Evolutionary conservation across 2,797 vertebrate species (phyloP).

Genomic region (Perodicticus potto): DNA sequence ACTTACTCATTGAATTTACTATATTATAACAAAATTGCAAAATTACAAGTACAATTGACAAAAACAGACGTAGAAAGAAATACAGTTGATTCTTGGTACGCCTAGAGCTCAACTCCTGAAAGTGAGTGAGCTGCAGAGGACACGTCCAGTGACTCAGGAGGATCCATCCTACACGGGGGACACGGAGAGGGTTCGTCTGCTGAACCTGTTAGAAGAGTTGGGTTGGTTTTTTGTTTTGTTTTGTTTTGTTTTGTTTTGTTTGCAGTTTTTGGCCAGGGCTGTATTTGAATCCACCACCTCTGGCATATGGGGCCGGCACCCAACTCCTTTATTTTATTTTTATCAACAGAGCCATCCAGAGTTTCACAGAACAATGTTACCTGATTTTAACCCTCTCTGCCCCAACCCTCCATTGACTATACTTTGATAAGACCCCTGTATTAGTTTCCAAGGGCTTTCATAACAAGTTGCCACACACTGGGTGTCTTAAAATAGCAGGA

Average conservation of each 20-base stretch:
- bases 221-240: too few relatives aligned
- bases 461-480: not conserved
- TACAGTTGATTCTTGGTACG: not conserved
- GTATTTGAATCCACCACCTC: too few relatives aligned
- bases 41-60: not conserved
- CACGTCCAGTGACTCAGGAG: not conserved
- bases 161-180: not conserved
- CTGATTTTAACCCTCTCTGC: not conserved
- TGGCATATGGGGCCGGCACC: too few relatives aligned
- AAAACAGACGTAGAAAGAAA: not conserved
- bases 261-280: too few relatives aligned
- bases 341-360: not conserved
- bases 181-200: not conserved
- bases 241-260: too few relatives aligned
- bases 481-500: not conserved
- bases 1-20: conserved; percentile 6
- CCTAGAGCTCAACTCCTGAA: not conserved
- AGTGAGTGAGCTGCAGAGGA: not conserved
- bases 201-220: not conserved
- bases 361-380: not conserved
- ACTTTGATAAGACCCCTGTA: not conserved
- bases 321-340: not conserved
- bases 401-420: not conserved
- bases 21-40: not conserved
- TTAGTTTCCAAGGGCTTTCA: not conserved